These are phyloP conservation scores for Danio rerio DNA, from an alignment of 2,113 vertebrate species.

Conservation along the genomic window DNA sequence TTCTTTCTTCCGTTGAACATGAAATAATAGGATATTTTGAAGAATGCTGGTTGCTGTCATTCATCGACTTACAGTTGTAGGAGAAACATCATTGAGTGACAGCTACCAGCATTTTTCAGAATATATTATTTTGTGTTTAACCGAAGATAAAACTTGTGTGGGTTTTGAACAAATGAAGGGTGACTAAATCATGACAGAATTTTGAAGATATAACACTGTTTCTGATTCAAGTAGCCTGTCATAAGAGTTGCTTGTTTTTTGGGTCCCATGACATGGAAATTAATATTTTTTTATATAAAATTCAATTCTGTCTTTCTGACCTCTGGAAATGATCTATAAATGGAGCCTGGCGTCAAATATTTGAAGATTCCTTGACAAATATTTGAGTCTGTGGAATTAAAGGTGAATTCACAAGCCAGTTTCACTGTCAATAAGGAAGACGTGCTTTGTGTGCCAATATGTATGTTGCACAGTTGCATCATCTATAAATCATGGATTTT, in stretches of 20 bases:
- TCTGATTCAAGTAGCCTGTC: too few relatives aligned
- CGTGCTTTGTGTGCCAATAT: not conserved
- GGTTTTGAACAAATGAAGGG: too few relatives aligned
- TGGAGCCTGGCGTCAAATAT: conserved; percentile 62
- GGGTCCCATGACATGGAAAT: not conserved
- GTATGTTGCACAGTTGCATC: not conserved
- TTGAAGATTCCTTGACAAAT: conserved; percentile 62
- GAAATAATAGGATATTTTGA: too few relatives aligned
- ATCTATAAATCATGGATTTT: not conserved
- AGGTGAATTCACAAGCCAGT: not conserved
- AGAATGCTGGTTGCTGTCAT: too few relatives aligned
- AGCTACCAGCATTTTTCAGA: too few relatives aligned
- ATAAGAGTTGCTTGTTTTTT: not conserved
- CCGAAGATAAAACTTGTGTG: too few relatives aligned
- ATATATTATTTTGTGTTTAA: too few relatives aligned
- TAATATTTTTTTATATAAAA: conserved; percentile 30
- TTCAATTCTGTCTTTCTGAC: conserved; percentile 4
- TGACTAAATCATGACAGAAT: too few relatives aligned
- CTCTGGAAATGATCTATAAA: conserved; percentile 45
- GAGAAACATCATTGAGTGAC: too few relatives aligned
- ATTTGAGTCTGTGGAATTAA: conserved; percentile 63
- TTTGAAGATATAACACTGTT: too few relatives aligned
- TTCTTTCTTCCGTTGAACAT: too few relatives aligned
- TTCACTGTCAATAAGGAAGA: not conserved
- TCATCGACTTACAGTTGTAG: too few relatives aligned